phyloP scores from a whole-genome alignment of 2,797 vertebrate genomes.

The Gambelia wislizenii region DNA sequence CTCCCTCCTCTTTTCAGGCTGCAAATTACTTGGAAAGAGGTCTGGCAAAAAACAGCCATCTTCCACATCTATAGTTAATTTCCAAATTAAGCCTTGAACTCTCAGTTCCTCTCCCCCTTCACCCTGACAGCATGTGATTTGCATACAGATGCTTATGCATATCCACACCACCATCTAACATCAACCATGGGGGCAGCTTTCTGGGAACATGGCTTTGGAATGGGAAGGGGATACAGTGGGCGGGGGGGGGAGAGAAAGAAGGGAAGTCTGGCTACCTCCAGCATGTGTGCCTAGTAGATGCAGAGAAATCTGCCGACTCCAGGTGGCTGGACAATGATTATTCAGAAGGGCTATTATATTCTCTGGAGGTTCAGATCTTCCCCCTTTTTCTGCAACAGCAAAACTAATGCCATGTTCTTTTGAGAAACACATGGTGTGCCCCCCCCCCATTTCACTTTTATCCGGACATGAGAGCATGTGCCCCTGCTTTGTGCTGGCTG shows the following conservation, averaged over 20 bases:
- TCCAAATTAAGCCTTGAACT: conserved; percentile 49
- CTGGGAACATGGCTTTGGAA: conserved; percentile 39
- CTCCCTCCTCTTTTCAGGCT: not conserved
- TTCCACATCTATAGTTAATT: conserved; percentile 27
- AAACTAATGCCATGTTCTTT: conserved; percentile 12
- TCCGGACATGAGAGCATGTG: not conserved
- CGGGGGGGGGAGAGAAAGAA: not conserved
- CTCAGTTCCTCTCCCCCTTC: not conserved
- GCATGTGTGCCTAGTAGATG: not conserved
- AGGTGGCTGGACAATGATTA: conserved; percentile 71
- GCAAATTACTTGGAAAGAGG: not conserved
- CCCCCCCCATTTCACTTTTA: not conserved
- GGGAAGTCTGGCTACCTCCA: not conserved
- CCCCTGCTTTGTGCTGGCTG: not conserved
- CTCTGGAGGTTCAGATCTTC: conserved; percentile 23
- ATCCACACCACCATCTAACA: conserved; percentile 35
- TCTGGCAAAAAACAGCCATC: conserved; percentile 56
- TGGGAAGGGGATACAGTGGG: conserved; percentile 25
- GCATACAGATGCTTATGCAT: conserved; percentile 91
- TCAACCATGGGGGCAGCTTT: not conserved
- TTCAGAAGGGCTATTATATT: conserved; percentile 52
- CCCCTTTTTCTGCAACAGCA: not conserved
- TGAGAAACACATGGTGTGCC: not conserved
- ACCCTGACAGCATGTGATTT: conserved; percentile 82
- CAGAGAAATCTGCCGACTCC: conserved; percentile 49